These are phyloP conservation scores for Pseudomyrmex sp. DNA, from an alignment of 1,140 invertebrate species.

Conservation along the genomic window DNA sequence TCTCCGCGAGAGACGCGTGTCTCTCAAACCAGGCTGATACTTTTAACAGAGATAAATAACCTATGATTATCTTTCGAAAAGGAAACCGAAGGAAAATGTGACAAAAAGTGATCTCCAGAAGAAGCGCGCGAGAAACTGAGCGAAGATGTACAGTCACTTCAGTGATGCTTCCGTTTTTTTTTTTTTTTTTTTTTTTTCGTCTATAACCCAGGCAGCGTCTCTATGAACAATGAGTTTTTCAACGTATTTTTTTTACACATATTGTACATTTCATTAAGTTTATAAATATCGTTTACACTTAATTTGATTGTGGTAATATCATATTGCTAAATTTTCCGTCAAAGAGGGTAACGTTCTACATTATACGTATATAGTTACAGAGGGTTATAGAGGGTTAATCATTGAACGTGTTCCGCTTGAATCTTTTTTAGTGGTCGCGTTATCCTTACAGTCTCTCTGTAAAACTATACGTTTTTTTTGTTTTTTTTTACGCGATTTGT, in stretches of 20 bases:
- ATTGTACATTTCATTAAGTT: no score
- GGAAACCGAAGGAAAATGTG: not conserved
- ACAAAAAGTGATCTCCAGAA: not conserved
- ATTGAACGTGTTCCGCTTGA: conserved; percentile 12
- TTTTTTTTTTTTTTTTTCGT: not conserved
- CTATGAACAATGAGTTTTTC: no score
- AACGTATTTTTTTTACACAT: no score
- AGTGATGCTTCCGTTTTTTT: not conserved
- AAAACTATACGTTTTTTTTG: not conserved
- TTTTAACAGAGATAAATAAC: not conserved
- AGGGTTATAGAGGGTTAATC: conserved; percentile 27
- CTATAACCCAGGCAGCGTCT: conserved; percentile 7
- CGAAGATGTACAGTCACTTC: not conserved
- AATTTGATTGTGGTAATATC: not conserved
- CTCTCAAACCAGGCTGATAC: not conserved
- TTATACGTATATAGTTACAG: not conserved
- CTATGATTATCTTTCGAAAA: not conserved
- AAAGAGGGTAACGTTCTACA: not conserved
- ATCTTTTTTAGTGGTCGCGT: not conserved
- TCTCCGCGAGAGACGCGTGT: not conserved
- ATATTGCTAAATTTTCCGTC: not conserved
- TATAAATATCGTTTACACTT: no score
- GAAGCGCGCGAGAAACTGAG: conserved; percentile 5
- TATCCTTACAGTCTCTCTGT: not conserved
- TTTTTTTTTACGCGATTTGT: conserved; percentile 9